phyloP scores from a whole-genome alignment of 2,888 invertebrate genomes.

The Junonia oenone region DNA sequence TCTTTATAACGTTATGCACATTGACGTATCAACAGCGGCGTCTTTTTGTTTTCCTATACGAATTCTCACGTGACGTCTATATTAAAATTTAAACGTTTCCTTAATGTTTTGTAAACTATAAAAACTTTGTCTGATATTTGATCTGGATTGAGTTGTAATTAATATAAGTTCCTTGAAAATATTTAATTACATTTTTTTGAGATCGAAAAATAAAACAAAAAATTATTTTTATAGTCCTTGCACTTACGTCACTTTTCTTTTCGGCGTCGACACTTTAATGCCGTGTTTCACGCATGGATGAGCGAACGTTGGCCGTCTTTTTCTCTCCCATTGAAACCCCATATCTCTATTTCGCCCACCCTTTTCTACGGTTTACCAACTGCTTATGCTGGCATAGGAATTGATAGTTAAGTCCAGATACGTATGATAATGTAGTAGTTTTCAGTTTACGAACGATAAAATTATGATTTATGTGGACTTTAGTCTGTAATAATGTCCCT shows the following conservation, averaged over 20 bases:
- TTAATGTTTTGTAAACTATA: not conserved
- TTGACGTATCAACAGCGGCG: not conserved
- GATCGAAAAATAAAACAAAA: not conserved
- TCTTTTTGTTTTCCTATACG: not conserved
- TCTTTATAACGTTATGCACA: not conserved
- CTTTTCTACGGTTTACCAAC: constrained; percentile 57
- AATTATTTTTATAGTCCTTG: not conserved
- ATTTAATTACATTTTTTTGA: not conserved
- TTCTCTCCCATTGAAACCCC: constrained; percentile 53
- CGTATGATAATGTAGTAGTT: constrained; percentile 43
- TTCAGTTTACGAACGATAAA: not conserved
- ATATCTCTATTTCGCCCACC: constrained; percentile 53
- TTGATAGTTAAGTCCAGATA: constrained; percentile 56
- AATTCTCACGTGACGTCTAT: not conserved
- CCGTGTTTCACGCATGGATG: constrained; percentile 71
- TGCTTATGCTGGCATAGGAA: constrained; percentile 66
- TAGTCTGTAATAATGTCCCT: no score
- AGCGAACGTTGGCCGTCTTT: constrained; percentile 71
- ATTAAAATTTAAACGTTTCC: not conserved
- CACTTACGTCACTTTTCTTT: constrained; percentile 57
- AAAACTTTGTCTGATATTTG: not conserved
- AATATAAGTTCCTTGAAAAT: not conserved
- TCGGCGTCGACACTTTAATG: constrained; percentile 55
- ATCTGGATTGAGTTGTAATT: not conserved
- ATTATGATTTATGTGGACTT: not conserved